phyloP scores from a whole-genome alignment of 2,113 vertebrate species.

The Halichoeres trimaculatus region DNA sequence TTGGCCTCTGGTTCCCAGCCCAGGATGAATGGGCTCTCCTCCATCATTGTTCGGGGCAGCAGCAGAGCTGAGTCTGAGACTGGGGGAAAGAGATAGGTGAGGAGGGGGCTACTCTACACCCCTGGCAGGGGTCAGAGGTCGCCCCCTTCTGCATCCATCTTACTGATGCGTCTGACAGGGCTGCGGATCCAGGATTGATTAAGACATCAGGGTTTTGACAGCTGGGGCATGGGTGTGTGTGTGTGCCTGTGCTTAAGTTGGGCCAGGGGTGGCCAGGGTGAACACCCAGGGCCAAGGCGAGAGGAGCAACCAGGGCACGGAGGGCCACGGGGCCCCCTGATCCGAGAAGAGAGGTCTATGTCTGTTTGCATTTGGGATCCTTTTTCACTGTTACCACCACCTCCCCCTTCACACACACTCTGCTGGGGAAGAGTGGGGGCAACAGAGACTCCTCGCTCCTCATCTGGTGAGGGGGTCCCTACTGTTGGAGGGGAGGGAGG shows the following conservation, averaged over 20 bases:
- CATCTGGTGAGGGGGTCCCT: constrained; percentile 72
- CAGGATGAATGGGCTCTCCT: constrained; percentile 84
- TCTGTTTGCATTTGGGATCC: constrained; percentile 76
- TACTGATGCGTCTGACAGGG: constrained; percentile 84
- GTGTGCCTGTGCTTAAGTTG: constrained; percentile 33
- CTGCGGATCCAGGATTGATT: constrained; percentile 92
- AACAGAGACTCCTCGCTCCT: constrained; percentile 72
- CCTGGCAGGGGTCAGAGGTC: constrained; percentile 88
- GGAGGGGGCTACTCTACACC: constrained; percentile 82
- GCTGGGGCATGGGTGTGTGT: constrained; percentile 58
- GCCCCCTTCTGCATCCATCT: constrained; percentile 93
- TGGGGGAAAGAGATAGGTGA: constrained; percentile 48
- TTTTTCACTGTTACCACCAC: constrained; percentile 74
- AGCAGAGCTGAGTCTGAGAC: constrained; percentile 52
- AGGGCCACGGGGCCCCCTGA: constrained; percentile 57
- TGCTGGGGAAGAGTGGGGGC: constrained; percentile 40
- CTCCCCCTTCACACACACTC: constrained; percentile 1
- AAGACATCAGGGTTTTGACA: constrained; percentile 94
- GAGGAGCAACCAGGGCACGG: constrained; percentile 64
- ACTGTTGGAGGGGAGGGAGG: constrained; percentile 46
- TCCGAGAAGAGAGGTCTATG: constrained; percentile 54
- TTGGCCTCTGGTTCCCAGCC: constrained; percentile 75
- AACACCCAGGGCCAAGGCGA: constrained; percentile 53
- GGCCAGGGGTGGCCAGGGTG: constrained; percentile 54
- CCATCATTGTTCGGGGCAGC: constrained; percentile 84